Evolutionary conservation across 2,797 vertebrate genomes (phyloP), one percentile per base, ranked within the genome.

Genomic region (Pelobates cultripes): DNA sequence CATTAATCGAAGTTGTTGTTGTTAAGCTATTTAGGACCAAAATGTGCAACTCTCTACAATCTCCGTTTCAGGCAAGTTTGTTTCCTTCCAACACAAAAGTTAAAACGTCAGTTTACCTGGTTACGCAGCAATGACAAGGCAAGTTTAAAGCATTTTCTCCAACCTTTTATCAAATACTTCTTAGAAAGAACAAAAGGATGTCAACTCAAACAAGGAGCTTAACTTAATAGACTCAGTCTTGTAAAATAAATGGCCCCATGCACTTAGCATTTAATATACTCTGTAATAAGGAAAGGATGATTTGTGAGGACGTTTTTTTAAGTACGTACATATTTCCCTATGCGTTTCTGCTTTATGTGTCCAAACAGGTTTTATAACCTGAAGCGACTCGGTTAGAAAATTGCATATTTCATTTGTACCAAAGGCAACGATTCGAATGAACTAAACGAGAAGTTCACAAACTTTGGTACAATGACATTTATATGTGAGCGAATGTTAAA

Each of bases 351-450:
- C 6, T 51, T 63, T 53, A 82, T 77, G 41, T 76, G 80, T 82
- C 63, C 43, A 43, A 77, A 82, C 74, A 82, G 74, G 80, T 82
- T 82, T 51, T 77, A 77, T 82, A 57, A 40, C 80, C 80, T 77
- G 69, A 60, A 81, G 80, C 80, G 45, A 77, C 40, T 15, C 6
- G 70, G 28, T 17, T 17, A 61, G 17, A 73, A 69, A 64, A 64
- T 7, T 28, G 61, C 61, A 64, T 64, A 64, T 64, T 64, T 64
- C 10, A 64, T 4, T 40, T 40, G 10, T n/a, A 61, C 57, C 15
- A 1, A 17, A 61, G 15, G 57, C 8, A 3, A 61, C 57, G 10
- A 51, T 51, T 51, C 10, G 1, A 61, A 61, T 61, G 2, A 51
- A 10, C 47, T 12, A 57, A 14, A 10, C 10, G 3, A 17, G 61